phyloP scores from a whole-genome alignment of 1,140 invertebrate genomes.

The Papilio aristodemus region DNA sequence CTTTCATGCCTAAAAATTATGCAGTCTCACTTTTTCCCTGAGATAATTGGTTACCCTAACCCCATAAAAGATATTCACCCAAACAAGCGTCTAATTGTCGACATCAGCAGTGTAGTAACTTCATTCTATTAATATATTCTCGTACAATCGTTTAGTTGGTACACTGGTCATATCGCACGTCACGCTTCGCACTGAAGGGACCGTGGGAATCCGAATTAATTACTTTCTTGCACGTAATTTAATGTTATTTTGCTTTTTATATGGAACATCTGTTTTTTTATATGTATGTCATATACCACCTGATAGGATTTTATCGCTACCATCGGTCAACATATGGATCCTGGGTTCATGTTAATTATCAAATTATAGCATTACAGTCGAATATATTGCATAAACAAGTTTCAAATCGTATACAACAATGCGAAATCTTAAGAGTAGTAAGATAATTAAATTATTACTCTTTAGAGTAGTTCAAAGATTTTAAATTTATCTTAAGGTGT shows the following conservation, averaged over 20 bases:
- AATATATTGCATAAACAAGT: too few species aligned
- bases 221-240: background rate
- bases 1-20: too few species aligned
- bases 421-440: too few species aligned
- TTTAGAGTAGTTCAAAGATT: too few species aligned
- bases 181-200: constrained; percentile 48
- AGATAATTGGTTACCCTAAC: background rate
- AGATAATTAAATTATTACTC: too few species aligned
- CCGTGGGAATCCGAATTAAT: constrained; percentile 44
- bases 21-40: too few species aligned
- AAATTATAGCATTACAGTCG: too few species aligned
- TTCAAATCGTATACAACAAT: too few species aligned
- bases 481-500: too few species aligned
- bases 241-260: too few species aligned
- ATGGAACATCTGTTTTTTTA: background rate
- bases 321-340: background rate
- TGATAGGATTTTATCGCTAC: background rate
- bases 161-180: constrained; percentile 59
- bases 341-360: too few species aligned
- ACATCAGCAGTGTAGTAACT: constrained; percentile 21
- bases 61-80: background rate
- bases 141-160: constrained; percentile 50
- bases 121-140: constrained; percentile 44
- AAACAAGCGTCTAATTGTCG: background rate
- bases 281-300: background rate